These are phyloP conservation scores for Whitmania pigra DNA, from an alignment of 1,140 invertebrate species.

Conservation along the genomic window DNA sequence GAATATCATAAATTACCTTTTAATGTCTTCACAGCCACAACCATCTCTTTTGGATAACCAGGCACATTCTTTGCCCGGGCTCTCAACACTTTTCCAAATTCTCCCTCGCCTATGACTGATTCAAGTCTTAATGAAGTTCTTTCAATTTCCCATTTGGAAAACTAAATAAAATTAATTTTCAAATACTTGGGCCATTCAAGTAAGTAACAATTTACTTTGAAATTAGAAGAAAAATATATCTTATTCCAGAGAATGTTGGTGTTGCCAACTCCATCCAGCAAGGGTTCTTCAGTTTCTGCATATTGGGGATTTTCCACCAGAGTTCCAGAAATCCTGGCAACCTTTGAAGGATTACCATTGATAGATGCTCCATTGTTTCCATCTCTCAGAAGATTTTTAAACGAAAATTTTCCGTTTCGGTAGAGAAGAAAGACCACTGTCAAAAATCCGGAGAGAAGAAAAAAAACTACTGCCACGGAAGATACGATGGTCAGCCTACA, in stretches of 20 bases:
- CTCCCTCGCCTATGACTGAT: conserved; percentile 78
- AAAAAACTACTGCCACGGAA: too few relatives aligned
- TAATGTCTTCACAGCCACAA: conserved; percentile 94
- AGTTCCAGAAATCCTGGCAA: too few relatives aligned
- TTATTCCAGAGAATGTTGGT: neutral
- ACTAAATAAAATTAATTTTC: conserved; percentile 10
- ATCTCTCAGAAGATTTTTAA: too few relatives aligned
- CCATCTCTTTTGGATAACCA: conserved; percentile 50
- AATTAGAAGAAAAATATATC: neutral
- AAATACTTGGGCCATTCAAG: neutral
- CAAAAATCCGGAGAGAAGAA: too few relatives aligned
- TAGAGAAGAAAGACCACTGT: too few relatives aligned
- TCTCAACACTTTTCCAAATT: conserved; percentile 82
- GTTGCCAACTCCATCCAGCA: neutral
- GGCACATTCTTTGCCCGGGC: conserved; percentile 53
- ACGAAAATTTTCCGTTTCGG: too few relatives aligned
- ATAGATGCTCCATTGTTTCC: too few relatives aligned
- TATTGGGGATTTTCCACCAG: too few relatives aligned
- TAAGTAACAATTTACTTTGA: neutral
- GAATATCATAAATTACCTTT: conserved; percentile 55
- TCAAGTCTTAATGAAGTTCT: conserved; percentile 46
- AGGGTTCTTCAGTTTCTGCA: too few relatives aligned
- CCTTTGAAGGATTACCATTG: too few relatives aligned
- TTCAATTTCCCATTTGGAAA: conserved; percentile 72
- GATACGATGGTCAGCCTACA: too few relatives aligned